Evolutionary conservation across 2,888 invertebrate genomes (phyloP), one percentile per base, ranked within the genome.

Genomic region (Hipparchia sbordonii): DNA sequence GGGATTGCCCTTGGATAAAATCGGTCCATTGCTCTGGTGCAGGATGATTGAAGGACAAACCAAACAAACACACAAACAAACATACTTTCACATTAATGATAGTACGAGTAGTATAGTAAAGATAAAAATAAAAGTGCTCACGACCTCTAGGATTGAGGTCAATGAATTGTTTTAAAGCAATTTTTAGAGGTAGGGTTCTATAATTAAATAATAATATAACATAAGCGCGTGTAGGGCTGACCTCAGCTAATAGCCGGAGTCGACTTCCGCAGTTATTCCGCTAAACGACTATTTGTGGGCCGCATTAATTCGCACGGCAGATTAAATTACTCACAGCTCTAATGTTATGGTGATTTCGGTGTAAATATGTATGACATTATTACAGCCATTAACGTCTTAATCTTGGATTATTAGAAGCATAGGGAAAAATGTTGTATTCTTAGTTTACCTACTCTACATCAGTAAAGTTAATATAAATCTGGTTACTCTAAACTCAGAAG

Each of bases 231-330:
- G 52, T 65, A 48, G 62, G 62, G 52, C 51, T 52, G 65, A 33
- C 65, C 65, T 52, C 10, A 51, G 52, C 65, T 65, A 65, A 65
- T 65, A 52, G 65, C 52, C 63, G 48, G 63, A 12, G 45, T 33
- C 6, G 33, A 65, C 63, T 65, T 52, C 65, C 52, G 9, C 65
- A 33, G 65, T 65, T 65, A 65, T 65, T 65, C 33, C 63, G 63
- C 63, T 52, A 12, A 52, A 65, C 65, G 65, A 65, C 65, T 65
- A 33, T 52, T 60, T 65, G 62, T n/a, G 23, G 51, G 51, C 3
- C 7, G 2, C 63, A 63, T 63, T 63, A 9, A 48, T 63, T 63
- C 23, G 13, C 48, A 63, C 63, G 23, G 5, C 7, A 51, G 48
- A 65, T 52, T 52, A 65, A 65, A 65, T 65, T 12, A 12, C 63